Evolutionary conservation across 2,797 vertebrate genomes (phyloP).

Genomic region (Bovichtus diacanthus): DNA sequence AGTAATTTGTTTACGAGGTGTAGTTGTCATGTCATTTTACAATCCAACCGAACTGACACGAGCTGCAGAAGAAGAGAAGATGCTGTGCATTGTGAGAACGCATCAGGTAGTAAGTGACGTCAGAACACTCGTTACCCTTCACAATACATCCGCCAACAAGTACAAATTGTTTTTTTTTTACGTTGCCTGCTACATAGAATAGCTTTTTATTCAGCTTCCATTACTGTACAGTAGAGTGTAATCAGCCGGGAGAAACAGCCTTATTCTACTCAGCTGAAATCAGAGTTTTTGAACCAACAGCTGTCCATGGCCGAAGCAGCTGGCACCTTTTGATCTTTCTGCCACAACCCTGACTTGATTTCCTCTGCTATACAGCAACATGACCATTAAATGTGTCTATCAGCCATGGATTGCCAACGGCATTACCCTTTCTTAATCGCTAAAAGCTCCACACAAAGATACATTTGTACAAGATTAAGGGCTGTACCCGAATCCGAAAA

Average conservation of each 20-base stretch:
- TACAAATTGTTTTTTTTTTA: constrained; percentile 43
- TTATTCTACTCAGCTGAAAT: constrained; percentile 31
- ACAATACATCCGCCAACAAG: constrained; percentile 20
- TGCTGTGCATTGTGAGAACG: constrained; percentile 2
- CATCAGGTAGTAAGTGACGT: constrained; percentile 20
- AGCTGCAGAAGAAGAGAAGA: neutral
- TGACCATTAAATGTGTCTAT: constrained; percentile 53
- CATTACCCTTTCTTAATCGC: constrained; percentile 12
- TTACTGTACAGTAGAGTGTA: constrained; percentile 21
- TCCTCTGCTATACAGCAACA: constrained; percentile 12
- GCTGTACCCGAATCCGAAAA: no score
- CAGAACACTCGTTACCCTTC: constrained; percentile 34
- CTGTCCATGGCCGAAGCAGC: constrained; percentile 44
- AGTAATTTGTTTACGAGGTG: constrained; percentile 21
- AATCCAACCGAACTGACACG: constrained; percentile 4
- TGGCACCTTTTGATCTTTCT: constrained; percentile 47
- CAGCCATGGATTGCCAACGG: constrained; percentile 24
- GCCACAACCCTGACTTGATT: constrained; percentile 44
- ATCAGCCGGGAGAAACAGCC: constrained; percentile 10
- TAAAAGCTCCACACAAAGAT: constrained; percentile 24
- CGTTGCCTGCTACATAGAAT: constrained; percentile 3
- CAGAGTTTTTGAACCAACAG: constrained; percentile 37
- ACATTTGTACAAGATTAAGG: constrained; percentile 3
- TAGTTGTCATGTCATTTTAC: constrained; percentile 9
- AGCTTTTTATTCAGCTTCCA: constrained; percentile 33